phyloP scores from a whole-genome alignment of 2,797 vertebrate genomes.

The Lagorchestes hirsutus region DNA sequence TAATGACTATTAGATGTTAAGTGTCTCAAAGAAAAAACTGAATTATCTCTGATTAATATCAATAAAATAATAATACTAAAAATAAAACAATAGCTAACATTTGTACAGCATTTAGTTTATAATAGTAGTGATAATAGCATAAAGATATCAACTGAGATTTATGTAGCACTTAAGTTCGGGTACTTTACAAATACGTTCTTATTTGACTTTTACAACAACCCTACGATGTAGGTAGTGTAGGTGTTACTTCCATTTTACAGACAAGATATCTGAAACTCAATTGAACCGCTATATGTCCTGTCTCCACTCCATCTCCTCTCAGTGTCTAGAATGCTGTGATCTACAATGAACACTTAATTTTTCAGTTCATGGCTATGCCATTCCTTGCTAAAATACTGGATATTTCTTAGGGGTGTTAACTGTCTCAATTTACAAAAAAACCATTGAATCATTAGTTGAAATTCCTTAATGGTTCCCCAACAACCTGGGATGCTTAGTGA shows the following conservation, averaged over 20 bases:
- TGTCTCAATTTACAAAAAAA: slow-evolving; percentile 34
- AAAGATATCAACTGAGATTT: background rate
- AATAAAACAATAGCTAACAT: background rate
- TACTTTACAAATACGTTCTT: background rate
- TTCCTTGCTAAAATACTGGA: slow-evolving; percentile 45
- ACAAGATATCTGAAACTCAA: background rate
- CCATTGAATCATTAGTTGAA: background rate
- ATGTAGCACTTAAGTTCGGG: background rate
- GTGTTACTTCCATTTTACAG: background rate
- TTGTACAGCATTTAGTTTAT: background rate
- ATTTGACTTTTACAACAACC: background rate
- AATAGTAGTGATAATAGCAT: background rate
- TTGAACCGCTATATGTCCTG: background rate
- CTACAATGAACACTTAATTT: slow-evolving; percentile 59
- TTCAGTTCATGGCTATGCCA: slow-evolving; percentile 55
- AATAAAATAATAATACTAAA: background rate
- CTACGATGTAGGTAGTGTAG: background rate
- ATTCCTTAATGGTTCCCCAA: background rate
- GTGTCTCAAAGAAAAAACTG: slow-evolving; percentile 48
- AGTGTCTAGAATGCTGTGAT: slow-evolving; percentile 37
- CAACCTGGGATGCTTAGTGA: background rate
- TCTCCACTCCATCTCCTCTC: background rate
- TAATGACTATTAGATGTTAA: slow-evolving; percentile 60
- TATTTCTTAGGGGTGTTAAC: slow-evolving; percentile 36
- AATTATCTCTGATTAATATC: slow-evolving; percentile 59